These are phyloP conservation scores for Crematogaster levior DNA, from an alignment of 2,888 invertebrate species.

Conservation along the genomic window DNA sequence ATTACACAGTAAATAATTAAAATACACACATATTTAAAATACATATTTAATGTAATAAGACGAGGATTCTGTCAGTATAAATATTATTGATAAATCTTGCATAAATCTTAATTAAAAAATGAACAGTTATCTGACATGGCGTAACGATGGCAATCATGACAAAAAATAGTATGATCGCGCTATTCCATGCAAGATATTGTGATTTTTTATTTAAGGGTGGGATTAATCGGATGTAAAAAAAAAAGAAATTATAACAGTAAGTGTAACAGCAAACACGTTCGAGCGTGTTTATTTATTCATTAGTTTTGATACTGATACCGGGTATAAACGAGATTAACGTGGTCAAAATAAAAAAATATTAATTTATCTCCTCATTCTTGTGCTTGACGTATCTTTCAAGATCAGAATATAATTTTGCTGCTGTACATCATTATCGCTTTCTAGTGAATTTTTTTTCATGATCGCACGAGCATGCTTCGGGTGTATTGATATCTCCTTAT, in stretches of 20 bases:
- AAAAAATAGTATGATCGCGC: neutral
- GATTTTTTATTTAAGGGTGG: neutral
- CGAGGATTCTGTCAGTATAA: neutral
- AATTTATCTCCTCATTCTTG: neutral
- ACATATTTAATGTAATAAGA: neutral
- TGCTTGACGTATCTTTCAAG: neutral
- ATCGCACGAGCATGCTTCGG: neutral
- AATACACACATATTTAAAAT: too few species aligned
- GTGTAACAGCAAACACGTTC: neutral
- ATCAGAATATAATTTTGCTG: neutral
- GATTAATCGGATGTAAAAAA: neutral
- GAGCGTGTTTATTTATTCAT: conserved; percentile 26
- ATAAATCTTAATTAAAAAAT: conserved; percentile 20
- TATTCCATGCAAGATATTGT: neutral
- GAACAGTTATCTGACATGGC: conserved; percentile 14
- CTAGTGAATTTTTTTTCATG: neutral
- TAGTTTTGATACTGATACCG: neutral
- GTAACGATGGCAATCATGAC: neutral
- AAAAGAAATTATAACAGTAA: neutral
- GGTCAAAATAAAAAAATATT: neutral
- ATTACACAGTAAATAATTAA: conserved; percentile 10
- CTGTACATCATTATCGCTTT: neutral
- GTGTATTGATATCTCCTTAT: neutral
- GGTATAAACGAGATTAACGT: neutral
- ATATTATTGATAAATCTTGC: neutral